These are phyloP conservation scores for Nothoprocta perdicaria DNA, from an alignment of 2,113 vertebrate species.

Conservation along the genomic window DNA sequence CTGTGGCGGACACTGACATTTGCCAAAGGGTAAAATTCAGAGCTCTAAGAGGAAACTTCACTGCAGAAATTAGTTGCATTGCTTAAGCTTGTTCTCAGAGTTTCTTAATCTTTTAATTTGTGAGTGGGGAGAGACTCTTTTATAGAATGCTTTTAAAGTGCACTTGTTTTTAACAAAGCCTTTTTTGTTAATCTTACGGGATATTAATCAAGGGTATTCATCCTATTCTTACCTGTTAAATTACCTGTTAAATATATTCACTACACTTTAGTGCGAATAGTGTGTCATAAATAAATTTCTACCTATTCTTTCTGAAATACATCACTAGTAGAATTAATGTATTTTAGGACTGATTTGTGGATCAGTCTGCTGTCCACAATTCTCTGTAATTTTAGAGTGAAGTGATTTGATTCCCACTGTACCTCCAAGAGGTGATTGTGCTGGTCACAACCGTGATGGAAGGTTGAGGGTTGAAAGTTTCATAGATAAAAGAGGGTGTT, in stretches of 20 bases:
- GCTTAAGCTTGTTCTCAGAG: neutral
- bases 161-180: neutral
- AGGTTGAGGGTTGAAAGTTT: neutral
- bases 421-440: neutral
- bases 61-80: slow-evolving; percentile 19
- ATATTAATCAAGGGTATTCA: neutral
- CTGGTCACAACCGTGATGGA: neutral
- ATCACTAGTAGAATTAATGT: neutral
- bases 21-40: slow-evolving; percentile 20
- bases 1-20: neutral
- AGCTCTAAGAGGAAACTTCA: neutral
- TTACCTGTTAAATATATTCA: neutral
- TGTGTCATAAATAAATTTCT: neutral
- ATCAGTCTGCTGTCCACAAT: neutral
- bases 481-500: neutral
- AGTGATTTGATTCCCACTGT: neutral
- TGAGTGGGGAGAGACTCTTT: neutral
- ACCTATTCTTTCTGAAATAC: neutral
- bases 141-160: neutral
- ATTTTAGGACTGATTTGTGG: neutral
- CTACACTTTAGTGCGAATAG: neutral
- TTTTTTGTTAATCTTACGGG: neutral
- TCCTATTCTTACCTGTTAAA: neutral
- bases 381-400: neutral
- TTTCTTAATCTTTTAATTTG: neutral